Conservation (phyloP, 2,797 vertebrate genomes). For the Chromobotia macracanthus region DNA sequence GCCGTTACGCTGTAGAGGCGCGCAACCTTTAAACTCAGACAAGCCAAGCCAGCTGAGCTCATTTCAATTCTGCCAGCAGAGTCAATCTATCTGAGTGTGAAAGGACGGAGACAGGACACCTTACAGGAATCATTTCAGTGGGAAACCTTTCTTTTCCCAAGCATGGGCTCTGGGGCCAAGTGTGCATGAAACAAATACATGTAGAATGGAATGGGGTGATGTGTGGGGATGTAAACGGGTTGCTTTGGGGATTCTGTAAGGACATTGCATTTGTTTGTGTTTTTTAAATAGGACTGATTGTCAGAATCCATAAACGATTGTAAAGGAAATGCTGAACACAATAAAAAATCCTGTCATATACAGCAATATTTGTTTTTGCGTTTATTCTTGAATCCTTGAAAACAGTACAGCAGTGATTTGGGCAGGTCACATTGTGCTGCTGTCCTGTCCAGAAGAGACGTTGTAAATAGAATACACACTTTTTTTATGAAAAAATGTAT, state of each 20-base stretch:
- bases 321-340: neutral
- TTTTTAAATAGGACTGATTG: neutral
- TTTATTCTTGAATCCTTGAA: neutral
- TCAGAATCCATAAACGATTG: neutral
- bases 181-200: conserved; percentile 58
- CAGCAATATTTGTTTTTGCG: too few species aligned
- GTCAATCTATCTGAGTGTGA: conserved; percentile 72
- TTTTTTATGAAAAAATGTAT: neutral
- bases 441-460: neutral
- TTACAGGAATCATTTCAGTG: conserved; percentile 71
- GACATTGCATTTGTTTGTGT: too few species aligned
- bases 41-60: conserved; percentile 56
- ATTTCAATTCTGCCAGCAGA: conserved; percentile 76
- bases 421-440: neutral
- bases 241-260: neutral
- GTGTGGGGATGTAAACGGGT: conserved; percentile 36
- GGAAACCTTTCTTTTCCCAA: conserved; percentile 50
- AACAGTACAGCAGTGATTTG: neutral
- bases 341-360: too few species aligned
- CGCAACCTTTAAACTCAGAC: conserved; percentile 29
- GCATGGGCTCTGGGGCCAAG: conserved; percentile 54
- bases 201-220: conserved; percentile 33
- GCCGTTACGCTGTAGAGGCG: conserved; percentile 14
- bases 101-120: conserved; percentile 66
- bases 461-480: neutral